Base-by-base conservation (phyloP, 2,113 vertebrate genomes). In the Grantiella picta region DNA sequence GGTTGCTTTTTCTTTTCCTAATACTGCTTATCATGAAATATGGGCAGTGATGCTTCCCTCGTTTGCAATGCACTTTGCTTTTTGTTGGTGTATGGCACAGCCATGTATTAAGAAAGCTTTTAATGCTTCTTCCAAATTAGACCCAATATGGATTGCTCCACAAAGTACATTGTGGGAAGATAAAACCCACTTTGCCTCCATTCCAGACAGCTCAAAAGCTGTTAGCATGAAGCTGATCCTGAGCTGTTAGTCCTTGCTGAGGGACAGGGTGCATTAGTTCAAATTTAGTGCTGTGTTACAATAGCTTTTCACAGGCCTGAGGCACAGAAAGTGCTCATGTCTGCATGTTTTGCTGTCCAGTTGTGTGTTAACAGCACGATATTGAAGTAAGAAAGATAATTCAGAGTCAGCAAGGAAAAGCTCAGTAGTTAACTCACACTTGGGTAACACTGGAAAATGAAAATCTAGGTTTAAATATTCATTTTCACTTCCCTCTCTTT, bases 151-250 rank as follows among this genome's bases (percentile, higher is more conserved):
- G 64, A 71, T 25, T 90, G 72, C 52, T 83, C 42, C 81, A 81
- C 29, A 66, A 93, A 81, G 50, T 59, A 86, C 42, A 6, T 52
- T 90, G 80, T 81, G 80, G 95, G 82, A 92, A 81, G 68, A 86
- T 83, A 75, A 96, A 97, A 78, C 19, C 63, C 86, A 65, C 71
- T 88, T 69, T 86, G 38, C 76, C 42, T 95, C 50, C 50, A 38
- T 66, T 70, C 38, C 52, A 95, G 72, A 50, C 86, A 68, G 72
- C 64, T 75, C 47, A 36, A 63, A 80, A 90, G 92, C 95, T 89
- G 72, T 89, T 90, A 52, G 33, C 27, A 52, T 56, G 54, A 94
- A 78, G 89, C 33, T 73, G 35, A 47, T 80, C 36, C 82, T 52
- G 35, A 92, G 76, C 76, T 80, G 77, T 95, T 90, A 83, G 90